Evolutionary conservation across 2,888 invertebrate species (phyloP).

Genomic region (Barypeithes pellucidus): DNA sequence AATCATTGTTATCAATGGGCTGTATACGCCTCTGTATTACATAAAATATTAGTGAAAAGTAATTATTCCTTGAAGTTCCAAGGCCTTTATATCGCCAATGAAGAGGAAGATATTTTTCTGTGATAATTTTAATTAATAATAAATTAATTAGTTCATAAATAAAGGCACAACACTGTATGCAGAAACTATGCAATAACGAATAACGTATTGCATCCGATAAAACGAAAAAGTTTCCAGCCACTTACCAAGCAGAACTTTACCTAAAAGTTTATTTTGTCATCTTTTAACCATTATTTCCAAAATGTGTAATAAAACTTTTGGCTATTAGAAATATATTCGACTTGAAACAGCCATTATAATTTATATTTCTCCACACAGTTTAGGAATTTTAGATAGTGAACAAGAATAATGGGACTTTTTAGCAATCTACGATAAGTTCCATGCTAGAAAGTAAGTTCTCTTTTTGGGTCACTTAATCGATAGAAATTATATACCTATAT

Average conservation of each 20-base stretch:
- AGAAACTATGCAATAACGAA: constrained; percentile 26
- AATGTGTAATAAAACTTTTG: constrained; percentile 46
- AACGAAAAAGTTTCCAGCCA: constrained; percentile 38
- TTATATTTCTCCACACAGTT: constrained; percentile 34
- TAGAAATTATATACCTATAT: constrained; percentile 20
- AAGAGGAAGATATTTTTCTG: too few species aligned
- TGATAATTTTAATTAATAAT: too few species aligned
- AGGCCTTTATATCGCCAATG: too few species aligned
- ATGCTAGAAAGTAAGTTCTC: constrained; percentile 16
- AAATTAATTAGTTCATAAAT: too few species aligned
- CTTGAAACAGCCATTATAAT: constrained; percentile 36
- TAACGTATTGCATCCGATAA: constrained; percentile 27
- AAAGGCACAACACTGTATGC: not conserved
- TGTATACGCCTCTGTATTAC: too few species aligned
- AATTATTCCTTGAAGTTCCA: too few species aligned
- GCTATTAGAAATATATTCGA: constrained; percentile 47
- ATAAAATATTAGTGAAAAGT: too few species aligned
- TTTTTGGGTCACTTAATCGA: constrained; percentile 32
- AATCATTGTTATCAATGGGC: too few species aligned
- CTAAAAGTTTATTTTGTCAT: constrained; percentile 45
- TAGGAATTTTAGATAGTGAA: constrained; percentile 38
- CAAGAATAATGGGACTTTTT: constrained; percentile 39
- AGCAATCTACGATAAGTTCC: constrained; percentile 31
- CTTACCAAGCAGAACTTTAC: constrained; percentile 42
- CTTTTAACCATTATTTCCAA: constrained; percentile 44